Base-by-base conservation (phyloP, 2,797 vertebrate genomes). In the Bradypodion ventrale region DNA sequence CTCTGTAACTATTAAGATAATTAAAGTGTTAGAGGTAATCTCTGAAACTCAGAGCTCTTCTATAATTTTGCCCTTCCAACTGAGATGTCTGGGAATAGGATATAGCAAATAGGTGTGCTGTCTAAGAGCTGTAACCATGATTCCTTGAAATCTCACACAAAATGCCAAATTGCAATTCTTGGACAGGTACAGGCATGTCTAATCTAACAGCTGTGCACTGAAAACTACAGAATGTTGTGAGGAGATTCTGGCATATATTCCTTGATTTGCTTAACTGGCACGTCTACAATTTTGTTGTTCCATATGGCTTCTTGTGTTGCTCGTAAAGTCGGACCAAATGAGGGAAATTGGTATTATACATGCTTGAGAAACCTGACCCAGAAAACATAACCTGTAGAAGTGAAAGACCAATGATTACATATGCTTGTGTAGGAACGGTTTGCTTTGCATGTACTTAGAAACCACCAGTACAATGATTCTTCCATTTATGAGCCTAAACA, bases 371-470 rank as follows among this genome's bases (percentile, higher is more conserved):
- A 68, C 44, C 46, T 66, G 19, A 37, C 16, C 15, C 40, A 27
- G 25, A 62, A 75, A 83, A 15, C 7, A 0, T 7, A 44, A 56
- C 6, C 13, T 29, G 25, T 59, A 40, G 29, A 59, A n/a, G 13
- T 29, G 35, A 65, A 84, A 29, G 46, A 65, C 37, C 19, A 65
- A 46, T 12, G 10, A 40, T 72, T 59, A 46, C 49, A 72, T n/a
- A 78, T 19, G 29, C n/a, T 59, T 62, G 35, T 46, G 5, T 40
- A 77, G 56, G 15, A 74, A 46, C 19, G 1, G 19, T 25, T 40
- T 84, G 59, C 16, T 65, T 84, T 79, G 27, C 32, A 23, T 78
- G 29, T 65, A 44, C 42, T 62, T 82, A 59, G 62, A 44, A 59
- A 80, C 23, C 23, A 68, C 27, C 32, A 83, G 56, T 46, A 63